Evolutionary conservation across 2,797 vertebrate species (phyloP).

Genomic region (Semaprochilodus insignis): DNA sequence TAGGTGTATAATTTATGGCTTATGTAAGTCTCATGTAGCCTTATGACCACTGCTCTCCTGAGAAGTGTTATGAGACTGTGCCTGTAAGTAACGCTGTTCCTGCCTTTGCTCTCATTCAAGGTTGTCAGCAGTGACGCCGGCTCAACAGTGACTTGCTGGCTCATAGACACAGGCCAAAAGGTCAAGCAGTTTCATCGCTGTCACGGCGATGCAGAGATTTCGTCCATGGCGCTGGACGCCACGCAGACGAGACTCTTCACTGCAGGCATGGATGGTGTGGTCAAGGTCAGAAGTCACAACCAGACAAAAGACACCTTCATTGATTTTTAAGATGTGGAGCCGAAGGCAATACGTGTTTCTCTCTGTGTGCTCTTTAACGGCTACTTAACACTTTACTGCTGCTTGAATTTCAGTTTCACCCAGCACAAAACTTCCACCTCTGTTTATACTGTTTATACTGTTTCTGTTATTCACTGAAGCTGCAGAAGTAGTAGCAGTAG

Average conservation of each 20-base stretch:
- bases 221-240: slow-evolving; percentile 78
- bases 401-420: no score
- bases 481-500: neutral
- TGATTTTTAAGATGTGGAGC: no score
- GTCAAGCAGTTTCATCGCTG: slow-evolving; percentile 84
- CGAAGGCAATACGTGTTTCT: no score
- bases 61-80: neutral
- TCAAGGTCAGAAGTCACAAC: slow-evolving; percentile 72
- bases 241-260: slow-evolving; percentile 82
- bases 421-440: neutral
- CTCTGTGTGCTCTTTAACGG: no score
- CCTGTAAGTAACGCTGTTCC: slow-evolving; percentile 15
- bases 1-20: no score
- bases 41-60: no score
- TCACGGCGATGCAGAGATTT: slow-evolving; percentile 84
- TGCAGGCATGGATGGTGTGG: slow-evolving; percentile 74
- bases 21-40: no score
- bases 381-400: no score
- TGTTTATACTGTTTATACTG: no score
- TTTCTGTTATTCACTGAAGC: no score
- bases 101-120: slow-evolving; percentile 65
- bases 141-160: slow-evolving; percentile 84
- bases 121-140: slow-evolving; percentile 81
- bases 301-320: neutral
- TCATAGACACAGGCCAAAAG: slow-evolving; percentile 85